Base-by-base conservation (phyloP, 1,140 invertebrate species). In the Aphelenchoides besseyi region DNA sequence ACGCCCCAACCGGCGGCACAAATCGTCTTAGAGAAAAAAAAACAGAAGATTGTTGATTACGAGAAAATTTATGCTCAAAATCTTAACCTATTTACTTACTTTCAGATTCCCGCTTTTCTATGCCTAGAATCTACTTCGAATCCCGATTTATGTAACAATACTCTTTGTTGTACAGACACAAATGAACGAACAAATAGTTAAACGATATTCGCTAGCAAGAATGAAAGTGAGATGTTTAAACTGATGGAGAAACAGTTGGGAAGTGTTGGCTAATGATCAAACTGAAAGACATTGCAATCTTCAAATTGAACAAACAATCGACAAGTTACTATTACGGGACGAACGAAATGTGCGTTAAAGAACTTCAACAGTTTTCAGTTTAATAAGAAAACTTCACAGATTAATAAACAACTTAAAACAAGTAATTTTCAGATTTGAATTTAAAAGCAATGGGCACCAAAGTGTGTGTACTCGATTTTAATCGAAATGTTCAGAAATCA, bases 111-210 rank as follows among this genome's bases (percentile, higher is more conserved):
- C n/a, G n/a, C n/a, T n/a, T n/a, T n/a, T n/a, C n/a, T n/a, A n/a
- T n/a, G n/a, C n/a, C n/a, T n/a, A n/a, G n/a, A n/a, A n/a, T n/a
- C n/a, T n/a, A 48, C 12, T 23, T 48, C 41, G 23, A 48, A 48
- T 48, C 41, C 41, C 41, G 41, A 48, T 48, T 48, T 48, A 48
- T 48, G 12, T 23, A 48, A 48, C 41, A 48, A 48, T 48, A 48
- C 41, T 48, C 41, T 48, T 12, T 48, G 12, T 48, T 48, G 41
- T 48, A 48, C 41, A 23, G 23, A 48, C 23, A 48, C 12, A 48
- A 23, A 16, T 23, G 41, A 48, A 48, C 41, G 41, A 48, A 48
- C 41, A 48, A 48, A 48, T 12, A 48, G 41, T 23, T 23, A 23
- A 48, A 48, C 12, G 41, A 48, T 16, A 23, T 12, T 48, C 41